Evolutionary conservation across 2,113 vertebrate genomes (phyloP), one percentile per base, ranked within the genome.

Genomic region (Aviceda subcristata): DNA sequence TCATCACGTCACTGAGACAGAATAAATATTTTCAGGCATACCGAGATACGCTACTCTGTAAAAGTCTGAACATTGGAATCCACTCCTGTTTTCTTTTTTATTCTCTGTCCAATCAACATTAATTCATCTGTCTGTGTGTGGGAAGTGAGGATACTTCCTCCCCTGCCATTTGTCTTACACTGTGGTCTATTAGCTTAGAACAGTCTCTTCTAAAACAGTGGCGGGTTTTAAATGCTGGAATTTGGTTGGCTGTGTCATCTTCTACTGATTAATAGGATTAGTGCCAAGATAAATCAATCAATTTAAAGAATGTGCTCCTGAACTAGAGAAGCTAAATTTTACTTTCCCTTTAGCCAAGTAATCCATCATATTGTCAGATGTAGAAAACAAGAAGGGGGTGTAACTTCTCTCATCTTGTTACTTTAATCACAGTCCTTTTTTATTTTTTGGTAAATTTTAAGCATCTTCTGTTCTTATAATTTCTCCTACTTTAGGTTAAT

Each of bases 221-320:
- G 48, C 91, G 36, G 15, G 56, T 93, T 93, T 90, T 79, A 78
- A 93, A 76, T 63, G 45, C 67, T 90, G 68, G 17, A 69, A 60
- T 79, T 86, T 66, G 57, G 62, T 94, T 92, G 85, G 63, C 67
- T 82, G 4, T 82, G 32, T 88, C n/a, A 3, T 71, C 36, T 67
- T 62, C 34, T 93, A 7, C 63, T 41, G 72, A 88, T 73, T 69
- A 80, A 73, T 26, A 81, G 81, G 45, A 87, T 88, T 87, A 93
- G 32, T 76, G 90, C 88, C 78, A 96, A 90, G 88, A 83, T 48
- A 94, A 78, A 90, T 96, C 87, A 84, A 21, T 90, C 73, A 66
- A 19, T 93, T 76, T 88, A 88, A 96, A 93, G 66, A 93, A 83
- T 74, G 38, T 62, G 46, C 19, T 84, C 46, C 41, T 86, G 81